Conservation (phyloP, 1,140 invertebrate species). For the Leptinotarsa texana region DNA sequence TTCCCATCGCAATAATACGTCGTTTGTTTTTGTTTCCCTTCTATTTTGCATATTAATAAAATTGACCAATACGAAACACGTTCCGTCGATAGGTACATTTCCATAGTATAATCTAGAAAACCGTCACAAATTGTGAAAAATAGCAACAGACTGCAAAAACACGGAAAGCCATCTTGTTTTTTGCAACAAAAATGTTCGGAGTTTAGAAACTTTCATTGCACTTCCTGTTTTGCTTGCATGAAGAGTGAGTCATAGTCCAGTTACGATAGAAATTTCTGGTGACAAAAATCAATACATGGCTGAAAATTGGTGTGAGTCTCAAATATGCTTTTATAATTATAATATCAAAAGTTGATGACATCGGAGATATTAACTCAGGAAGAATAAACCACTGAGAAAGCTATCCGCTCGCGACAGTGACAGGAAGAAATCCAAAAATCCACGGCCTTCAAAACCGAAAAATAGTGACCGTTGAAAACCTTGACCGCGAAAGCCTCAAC, state of each 20-base stretch:
- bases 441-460: no score
- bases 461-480: no score
- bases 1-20: slow-evolving; percentile 7
- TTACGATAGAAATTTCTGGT: no score
- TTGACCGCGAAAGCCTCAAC: no score
- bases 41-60: slow-evolving; percentile 29
- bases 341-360: no score
- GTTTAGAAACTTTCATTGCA: background rate
- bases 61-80: slow-evolving; percentile 9
- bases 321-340: no score
- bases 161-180: background rate
- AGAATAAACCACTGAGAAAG: no score
- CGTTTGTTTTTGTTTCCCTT: slow-evolving; percentile 17
- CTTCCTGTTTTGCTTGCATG: background rate
- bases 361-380: no score
- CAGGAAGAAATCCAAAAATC: no score
- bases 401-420: no score
- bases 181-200: background rate
- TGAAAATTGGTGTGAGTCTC: no score
- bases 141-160: slow-evolving; percentile 6
- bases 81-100: slow-evolving; percentile 15
- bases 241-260: background rate
- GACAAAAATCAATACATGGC: no score
- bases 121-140: slow-evolving; percentile 23
- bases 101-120: slow-evolving; percentile 23